Evolutionary conservation across 2,797 vertebrate genomes (phyloP), one percentile per base, ranked within the genome.

Genomic region (Bradypodion ventrale): DNA sequence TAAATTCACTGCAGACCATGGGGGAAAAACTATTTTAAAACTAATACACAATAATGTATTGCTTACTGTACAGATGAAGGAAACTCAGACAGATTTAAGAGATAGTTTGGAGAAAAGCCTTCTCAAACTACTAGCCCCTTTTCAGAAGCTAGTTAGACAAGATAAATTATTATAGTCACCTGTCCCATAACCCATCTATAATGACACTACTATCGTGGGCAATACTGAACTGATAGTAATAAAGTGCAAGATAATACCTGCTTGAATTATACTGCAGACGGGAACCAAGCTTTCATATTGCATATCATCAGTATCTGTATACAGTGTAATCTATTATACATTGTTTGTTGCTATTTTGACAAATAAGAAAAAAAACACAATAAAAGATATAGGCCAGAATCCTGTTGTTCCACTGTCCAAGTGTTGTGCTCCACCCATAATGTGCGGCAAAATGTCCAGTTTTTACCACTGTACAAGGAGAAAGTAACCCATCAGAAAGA

Each of bases 321-420:
- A 86, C 0, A n/a, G 63, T 35, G 40, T 0, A 0, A 40, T 56
- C 60, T 78, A 37, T 60, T 78, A 72, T 56, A 52, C 63, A 42
- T 6, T n/a, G 42, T 1, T 6, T 27, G 82, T 9, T 0, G 0
- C 73, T 9, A 3, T 3, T 82, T 0, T 65, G 1, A 76, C 23
- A 72, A 80, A 1, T 44, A 19, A 32, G 77, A 29, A 32, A 63
- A 16, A 81, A n/a, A n/a, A 81, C 85, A 73, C 13, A 2, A 49
- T 85, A 82, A 89, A 80, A 56, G 52, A 56, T 56, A 56, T 4
- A 56, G 52, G 52, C 5, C 52, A 56, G 52, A 21, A 56, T 56
- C 52, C 52, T 56, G 52, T 56, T 56, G 3, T 56, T 19, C 13
- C 10, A 21, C 52, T 19, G 52, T 2, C 52, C 10, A 56, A 56